A percentile compares a stretch with the other conserved stretches of the same genome.
phyloP scores from a whole-genome alignment of 2,113 vertebrate genomes.

The Labeo catla region DNA sequence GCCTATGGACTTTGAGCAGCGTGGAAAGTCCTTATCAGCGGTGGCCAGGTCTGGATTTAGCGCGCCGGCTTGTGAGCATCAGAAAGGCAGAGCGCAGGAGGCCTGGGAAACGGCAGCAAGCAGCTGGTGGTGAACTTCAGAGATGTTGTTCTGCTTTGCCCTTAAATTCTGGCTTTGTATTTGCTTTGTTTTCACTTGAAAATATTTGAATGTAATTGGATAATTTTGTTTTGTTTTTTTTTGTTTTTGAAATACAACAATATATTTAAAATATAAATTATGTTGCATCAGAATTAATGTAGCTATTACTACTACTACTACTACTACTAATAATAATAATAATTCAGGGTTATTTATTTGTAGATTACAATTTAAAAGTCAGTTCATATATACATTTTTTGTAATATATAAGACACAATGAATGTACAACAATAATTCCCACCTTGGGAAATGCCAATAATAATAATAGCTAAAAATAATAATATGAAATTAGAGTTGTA shows the following conservation, averaged over 20 bases:
- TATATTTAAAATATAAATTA: not conserved
- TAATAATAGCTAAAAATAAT: not conserved
- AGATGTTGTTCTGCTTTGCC: conserved; percentile 12
- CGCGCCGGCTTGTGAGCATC: conserved; percentile 53
- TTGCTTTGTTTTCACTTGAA: conserved; percentile 9
- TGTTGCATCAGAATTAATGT: not conserved
- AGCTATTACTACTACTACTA: not conserved
- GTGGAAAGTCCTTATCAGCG: conserved; percentile 73
- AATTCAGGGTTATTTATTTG: not conserved
- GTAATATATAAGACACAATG: not conserved
- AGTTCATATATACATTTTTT: not conserved
- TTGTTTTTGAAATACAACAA: not conserved
- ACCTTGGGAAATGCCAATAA: not conserved
- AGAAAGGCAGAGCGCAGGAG: conserved; percentile 31
- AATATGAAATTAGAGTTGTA: not conserved
- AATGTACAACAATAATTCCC: not conserved
- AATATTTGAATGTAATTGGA: not conserved
- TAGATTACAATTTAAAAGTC: not conserved
- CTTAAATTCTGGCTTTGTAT: conserved; percentile 16
- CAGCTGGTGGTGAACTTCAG: conserved; percentile 33
- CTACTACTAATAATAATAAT: not conserved
- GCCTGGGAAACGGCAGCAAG: conserved; percentile 38
- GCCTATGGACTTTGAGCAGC: conserved; percentile 66
- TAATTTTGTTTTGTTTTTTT: not conserved
- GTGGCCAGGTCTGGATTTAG: conserved; percentile 72